Percentiles rank a stretch among this genome's conserved stretches.
These are phyloP conservation scores for Otolemur garnettii DNA, from an alignment of 2,113 vertebrate species.

Conservation along the genomic window DNA sequence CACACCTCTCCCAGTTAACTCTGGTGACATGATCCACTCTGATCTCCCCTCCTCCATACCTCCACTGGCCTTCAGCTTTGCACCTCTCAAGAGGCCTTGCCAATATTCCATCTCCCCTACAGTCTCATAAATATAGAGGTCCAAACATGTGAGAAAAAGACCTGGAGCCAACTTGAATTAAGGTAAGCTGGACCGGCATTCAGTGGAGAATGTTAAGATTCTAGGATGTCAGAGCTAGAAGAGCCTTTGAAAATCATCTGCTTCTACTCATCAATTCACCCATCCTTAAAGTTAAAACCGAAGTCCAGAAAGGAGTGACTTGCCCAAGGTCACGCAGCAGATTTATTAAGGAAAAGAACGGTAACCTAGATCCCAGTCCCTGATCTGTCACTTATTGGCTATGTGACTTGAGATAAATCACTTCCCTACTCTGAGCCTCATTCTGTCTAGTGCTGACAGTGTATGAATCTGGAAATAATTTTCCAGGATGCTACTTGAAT, in stretches of 20 bases:
- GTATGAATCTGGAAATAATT: background rate
- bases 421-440: conserved; percentile 12
- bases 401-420: background rate
- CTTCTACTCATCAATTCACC: background rate
- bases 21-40: background rate
- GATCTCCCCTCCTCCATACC: background rate
- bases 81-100: background rate
- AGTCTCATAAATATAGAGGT: background rate
- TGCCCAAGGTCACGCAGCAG: background rate
- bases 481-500: background rate
- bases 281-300: conserved; percentile 17
- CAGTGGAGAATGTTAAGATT: background rate
- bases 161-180: background rate
- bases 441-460: background rate
- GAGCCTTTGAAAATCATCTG: background rate
- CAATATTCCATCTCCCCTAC: background rate
- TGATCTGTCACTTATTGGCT: background rate
- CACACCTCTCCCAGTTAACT: conserved; percentile 34
- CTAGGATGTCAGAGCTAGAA: background rate
- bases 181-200: background rate
- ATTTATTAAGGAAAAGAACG: background rate
- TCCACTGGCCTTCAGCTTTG: background rate
- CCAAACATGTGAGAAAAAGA: background rate
- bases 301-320: background rate
- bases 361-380: background rate